phyloP scores from a whole-genome alignment of 2,797 vertebrate species.

The Tenualosa thibaudeaui region DNA sequence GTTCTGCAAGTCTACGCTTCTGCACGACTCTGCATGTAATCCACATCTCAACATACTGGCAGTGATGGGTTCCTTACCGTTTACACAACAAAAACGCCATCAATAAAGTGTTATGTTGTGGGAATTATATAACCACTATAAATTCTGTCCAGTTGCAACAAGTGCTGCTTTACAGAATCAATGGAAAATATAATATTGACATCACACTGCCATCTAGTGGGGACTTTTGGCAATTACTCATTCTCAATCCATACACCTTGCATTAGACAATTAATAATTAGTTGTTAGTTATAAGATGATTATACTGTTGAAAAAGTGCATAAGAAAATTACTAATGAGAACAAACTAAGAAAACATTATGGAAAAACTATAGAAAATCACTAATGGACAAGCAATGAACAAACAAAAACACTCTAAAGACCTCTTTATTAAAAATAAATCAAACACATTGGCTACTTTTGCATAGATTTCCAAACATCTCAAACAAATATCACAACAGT shows the following conservation, averaged over 20 bases:
- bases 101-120: background rate
- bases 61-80: background rate
- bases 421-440: no score
- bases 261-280: background rate
- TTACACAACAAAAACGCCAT: background rate
- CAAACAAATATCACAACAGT: no score
- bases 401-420: no score
- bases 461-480: no score
- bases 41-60: background rate
- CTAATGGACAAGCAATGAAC: no score
- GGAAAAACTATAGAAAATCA: no score
- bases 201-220: constrained; percentile 47
- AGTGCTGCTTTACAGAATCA: background rate
- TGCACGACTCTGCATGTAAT: background rate
- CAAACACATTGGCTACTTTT: no score
- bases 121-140: background rate
- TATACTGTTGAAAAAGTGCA: background rate
- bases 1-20: background rate
- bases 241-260: background rate
- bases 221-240: background rate
- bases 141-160: background rate
- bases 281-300: background rate
- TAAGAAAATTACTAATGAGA: background rate
- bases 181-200: background rate
- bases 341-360: no score